Evolutionary conservation across 2,113 vertebrate species (phyloP).

Genomic region (Toxotes chatareus): DNA sequence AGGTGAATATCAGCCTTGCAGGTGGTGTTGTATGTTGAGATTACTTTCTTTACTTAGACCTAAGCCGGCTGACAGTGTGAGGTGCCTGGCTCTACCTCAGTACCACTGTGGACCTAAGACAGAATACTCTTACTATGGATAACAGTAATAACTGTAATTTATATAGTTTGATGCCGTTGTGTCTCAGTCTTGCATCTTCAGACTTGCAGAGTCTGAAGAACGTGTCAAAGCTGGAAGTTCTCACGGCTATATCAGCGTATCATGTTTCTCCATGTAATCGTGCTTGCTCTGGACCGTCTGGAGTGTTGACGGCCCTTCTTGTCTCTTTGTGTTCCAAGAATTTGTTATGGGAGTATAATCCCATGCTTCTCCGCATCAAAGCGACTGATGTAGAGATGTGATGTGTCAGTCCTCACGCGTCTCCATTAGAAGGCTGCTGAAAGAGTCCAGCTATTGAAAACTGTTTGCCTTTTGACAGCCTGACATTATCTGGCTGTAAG

Average conservation of each 20-base stretch:
- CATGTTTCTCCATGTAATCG: neutral
- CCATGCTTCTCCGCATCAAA: slow-evolving; percentile 25
- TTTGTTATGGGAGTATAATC: slow-evolving; percentile 7
- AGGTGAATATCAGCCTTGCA: slow-evolving; percentile 9
- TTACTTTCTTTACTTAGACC: neutral
- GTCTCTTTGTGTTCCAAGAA: slow-evolving; percentile 12
- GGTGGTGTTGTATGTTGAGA: slow-evolving; percentile 12
- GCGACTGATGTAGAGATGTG: slow-evolving; percentile 9
- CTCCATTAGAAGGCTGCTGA: slow-evolving; percentile 4
- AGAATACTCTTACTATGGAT: too few relatives aligned
- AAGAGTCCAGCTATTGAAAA: slow-evolving; percentile 22
- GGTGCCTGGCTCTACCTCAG: neutral
- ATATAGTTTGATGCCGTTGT: too few relatives aligned
- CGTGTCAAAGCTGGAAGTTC: slow-evolving; percentile 3
- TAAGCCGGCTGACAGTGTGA: neutral
- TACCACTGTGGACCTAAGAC: neutral
- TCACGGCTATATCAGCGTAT: neutral
- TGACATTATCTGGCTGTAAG: neutral
- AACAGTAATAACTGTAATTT: too few relatives aligned
- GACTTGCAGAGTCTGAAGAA: neutral
- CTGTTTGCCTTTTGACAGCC: neutral
- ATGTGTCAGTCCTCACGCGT: neutral
- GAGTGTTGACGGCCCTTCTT: neutral
- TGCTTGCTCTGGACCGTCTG: neutral
- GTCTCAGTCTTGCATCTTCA: neutral